phyloP scores from a whole-genome alignment of 2,113 vertebrate species.

The Isurus oxyrinchus region DNA sequence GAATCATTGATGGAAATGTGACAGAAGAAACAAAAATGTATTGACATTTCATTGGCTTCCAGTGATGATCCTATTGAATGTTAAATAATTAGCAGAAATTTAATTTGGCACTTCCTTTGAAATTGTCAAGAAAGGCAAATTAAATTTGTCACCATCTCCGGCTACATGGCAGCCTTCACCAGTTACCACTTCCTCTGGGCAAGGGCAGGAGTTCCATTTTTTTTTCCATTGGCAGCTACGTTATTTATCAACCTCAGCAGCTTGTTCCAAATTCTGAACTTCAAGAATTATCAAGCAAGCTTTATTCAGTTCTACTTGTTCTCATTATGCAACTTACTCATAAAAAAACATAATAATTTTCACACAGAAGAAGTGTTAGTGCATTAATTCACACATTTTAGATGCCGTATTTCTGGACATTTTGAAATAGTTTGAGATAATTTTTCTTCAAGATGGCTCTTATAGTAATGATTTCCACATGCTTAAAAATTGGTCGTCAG shows the following conservation, averaged over 20 bases:
- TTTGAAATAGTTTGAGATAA: neutral
- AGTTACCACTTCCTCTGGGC: neutral
- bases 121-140: conserved; percentile 19
- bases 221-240: neutral
- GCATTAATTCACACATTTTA: conserved; percentile 9
- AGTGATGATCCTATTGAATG: neutral
- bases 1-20: neutral
- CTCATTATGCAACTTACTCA: neutral
- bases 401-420: neutral
- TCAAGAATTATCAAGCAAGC: neutral
- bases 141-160: conserved; percentile 24
- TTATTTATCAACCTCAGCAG: neutral
- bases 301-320: neutral
- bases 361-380: neutral
- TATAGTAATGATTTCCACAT: neutral
- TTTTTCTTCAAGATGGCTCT: neutral
- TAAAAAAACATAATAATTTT: neutral
- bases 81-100: conserved; percentile 28
- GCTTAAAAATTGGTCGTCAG: neutral
- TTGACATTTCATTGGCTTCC: neutral
- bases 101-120: conserved; percentile 8
- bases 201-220: neutral
- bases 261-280: neutral
- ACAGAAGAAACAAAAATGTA: neutral
- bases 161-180: neutral